Conservation (phyloP, 2,113 vertebrate genomes). For the Vulpes lagopus region DNA sequence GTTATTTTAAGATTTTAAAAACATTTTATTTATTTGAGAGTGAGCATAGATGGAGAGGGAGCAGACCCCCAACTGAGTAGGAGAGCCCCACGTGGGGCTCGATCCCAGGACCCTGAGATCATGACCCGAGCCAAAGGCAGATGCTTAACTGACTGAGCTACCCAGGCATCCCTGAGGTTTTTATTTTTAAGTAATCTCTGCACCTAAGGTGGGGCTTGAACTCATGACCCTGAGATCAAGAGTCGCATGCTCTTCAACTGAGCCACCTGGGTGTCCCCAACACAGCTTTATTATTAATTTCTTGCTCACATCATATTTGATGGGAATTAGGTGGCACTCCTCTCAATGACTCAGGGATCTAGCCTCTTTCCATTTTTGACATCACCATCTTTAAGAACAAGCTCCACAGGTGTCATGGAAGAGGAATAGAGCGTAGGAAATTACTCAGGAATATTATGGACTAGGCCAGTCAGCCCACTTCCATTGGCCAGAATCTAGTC, state of each 20-base stretch:
- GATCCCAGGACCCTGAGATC: too few species aligned
- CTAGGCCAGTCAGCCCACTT: neutral
- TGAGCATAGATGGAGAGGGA: too few species aligned
- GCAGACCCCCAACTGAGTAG: too few species aligned
- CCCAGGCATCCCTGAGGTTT: neutral
- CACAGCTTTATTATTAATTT: neutral
- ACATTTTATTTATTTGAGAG: too few species aligned
- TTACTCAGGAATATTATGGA: neutral
- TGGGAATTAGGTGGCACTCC: neutral
- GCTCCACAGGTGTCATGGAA: neutral
- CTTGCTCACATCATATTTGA: neutral
- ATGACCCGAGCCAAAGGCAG: too few species aligned
- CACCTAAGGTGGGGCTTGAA: neutral
- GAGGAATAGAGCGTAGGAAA: neutral
- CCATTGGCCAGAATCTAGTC: neutral
- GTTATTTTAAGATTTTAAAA: neutral
- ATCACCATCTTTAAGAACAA: neutral
- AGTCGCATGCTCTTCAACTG: neutral
- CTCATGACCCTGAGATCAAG: neutral
- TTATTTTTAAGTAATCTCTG: neutral
- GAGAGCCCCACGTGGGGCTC: too few species aligned
- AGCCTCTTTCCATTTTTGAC: neutral
- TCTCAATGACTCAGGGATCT: neutral
- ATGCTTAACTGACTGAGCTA: too few species aligned
- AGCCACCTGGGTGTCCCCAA: neutral